phyloP scores from a whole-genome alignment of 2,797 vertebrate species.

The Carapus acus region DNA sequence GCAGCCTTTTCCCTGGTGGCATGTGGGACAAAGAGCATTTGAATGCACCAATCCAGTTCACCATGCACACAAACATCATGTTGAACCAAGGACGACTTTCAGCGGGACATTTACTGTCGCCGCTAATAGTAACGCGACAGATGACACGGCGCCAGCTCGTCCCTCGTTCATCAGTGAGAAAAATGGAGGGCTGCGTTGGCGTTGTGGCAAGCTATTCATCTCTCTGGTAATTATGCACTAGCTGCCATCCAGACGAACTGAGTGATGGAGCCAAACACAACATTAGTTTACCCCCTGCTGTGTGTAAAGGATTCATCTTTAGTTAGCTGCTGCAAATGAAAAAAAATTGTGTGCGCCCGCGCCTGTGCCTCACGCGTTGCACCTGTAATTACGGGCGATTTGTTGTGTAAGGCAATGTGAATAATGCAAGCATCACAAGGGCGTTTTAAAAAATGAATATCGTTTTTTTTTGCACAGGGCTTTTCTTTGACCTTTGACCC shows the following conservation, averaged over 20 bases:
- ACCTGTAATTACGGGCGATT: conserved; percentile 8
- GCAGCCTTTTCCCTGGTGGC: no score
- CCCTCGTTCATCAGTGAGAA: conserved; percentile 63
- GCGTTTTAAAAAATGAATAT: neutral
- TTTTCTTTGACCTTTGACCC: no score
- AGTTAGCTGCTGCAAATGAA: conserved; percentile 18
- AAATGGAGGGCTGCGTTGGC: conserved; percentile 60
- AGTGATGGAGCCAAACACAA: conserved; percentile 37
- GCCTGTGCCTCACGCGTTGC: conserved; percentile 3
- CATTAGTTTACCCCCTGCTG: conserved; percentile 16
- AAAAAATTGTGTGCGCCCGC: neutral
- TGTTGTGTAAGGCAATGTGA: conserved; percentile 15
- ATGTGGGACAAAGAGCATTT: neutral
- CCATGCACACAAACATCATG: conserved; percentile 2
- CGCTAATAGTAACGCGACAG: conserved; percentile 33
- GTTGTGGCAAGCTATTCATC: conserved; percentile 63
- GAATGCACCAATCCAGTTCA: conserved; percentile 4
- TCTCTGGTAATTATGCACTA: conserved; percentile 63
- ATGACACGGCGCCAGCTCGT: conserved; percentile 62
- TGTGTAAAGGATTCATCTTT: conserved; percentile 33
- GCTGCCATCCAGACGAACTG: conserved; percentile 41
- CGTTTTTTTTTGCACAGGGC: no score
- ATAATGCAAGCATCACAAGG: no score
- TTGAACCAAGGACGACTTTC: conserved; percentile 51
- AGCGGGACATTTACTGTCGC: conserved; percentile 60